Conservation (phyloP, 2,113 vertebrate genomes). For the Phylloscopus trochiloides region DNA sequence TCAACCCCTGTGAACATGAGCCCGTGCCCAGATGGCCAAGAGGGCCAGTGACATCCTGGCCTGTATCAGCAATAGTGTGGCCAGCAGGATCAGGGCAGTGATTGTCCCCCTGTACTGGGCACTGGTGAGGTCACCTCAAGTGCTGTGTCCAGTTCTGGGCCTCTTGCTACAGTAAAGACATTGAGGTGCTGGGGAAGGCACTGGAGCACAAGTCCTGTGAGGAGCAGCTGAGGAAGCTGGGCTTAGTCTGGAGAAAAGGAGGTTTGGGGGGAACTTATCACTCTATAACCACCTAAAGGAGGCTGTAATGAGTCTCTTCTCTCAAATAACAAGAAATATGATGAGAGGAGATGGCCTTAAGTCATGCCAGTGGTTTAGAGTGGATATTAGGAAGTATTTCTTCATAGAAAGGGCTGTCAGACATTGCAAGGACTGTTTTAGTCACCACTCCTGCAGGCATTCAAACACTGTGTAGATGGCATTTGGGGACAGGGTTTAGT, state of each 20-base stretch:
- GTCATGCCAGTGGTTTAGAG: not conserved
- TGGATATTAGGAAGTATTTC: not conserved
- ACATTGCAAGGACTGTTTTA: not conserved
- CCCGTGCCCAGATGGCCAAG: not conserved
- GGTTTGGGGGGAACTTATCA: fast-evolving
- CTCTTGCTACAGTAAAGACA: fast-evolving
- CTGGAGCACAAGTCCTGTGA: not conserved
- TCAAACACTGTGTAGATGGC: not conserved
- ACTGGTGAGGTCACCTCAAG: fast-evolving
- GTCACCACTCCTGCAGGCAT: not conserved
- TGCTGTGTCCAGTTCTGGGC: not conserved
- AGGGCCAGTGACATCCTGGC: not conserved
- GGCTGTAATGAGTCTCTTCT: not conserved
- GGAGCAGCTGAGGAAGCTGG: not conserved
- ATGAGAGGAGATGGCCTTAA: not conserved
- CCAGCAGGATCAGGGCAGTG: not conserved
- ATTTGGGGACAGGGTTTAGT: not conserved
- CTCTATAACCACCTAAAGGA: not conserved
- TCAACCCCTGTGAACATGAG: fast-evolving
- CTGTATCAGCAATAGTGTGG: fast-evolving
- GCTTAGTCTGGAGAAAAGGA: not conserved
- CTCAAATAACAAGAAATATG: not conserved
- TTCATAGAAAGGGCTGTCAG: not conserved
- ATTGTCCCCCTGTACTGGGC: fast-evolving
- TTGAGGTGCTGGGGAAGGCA: fast-evolving